phyloP scores from a whole-genome alignment of 2,888 invertebrate genomes.

The Eristalinus aeneus region DNA sequence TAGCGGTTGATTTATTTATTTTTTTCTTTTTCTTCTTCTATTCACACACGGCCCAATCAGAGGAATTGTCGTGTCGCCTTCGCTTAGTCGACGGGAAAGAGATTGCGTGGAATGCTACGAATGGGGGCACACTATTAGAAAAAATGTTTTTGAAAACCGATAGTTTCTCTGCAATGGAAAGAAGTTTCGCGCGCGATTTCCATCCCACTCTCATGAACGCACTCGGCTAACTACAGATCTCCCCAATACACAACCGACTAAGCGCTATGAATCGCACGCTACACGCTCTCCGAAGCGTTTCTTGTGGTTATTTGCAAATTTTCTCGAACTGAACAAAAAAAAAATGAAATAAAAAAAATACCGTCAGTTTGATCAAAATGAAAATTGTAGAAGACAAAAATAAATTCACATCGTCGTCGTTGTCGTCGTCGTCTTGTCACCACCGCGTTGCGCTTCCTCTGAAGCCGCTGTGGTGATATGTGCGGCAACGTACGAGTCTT shows the following conservation, averaged over 20 bases:
- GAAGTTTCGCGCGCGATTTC: constrained; percentile 56
- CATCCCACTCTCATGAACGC: constrained; percentile 64
- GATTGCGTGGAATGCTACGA: neutral
- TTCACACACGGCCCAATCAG: neutral
- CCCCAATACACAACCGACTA: constrained; percentile 25
- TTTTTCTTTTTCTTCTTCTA: neutral
- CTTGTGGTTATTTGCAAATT: constrained; percentile 61
- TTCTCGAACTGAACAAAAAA: constrained; percentile 45
- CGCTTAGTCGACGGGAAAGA: neutral
- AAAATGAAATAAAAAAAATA: neutral
- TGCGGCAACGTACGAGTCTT: neutral
- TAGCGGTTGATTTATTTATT: constrained; percentile 32
- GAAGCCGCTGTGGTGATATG: neutral
- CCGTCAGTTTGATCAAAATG: constrained; percentile 50
- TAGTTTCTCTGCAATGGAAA: constrained; percentile 25
- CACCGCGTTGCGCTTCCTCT: constrained; percentile 12
- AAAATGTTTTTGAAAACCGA: neutral
- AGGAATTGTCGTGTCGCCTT: neutral
- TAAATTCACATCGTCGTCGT: no score
- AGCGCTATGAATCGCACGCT: constrained; percentile 48
- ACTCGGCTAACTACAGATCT: constrained; percentile 57
- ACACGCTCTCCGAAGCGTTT: constrained; percentile 50
- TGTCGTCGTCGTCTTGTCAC: constrained; percentile 35
- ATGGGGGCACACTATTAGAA: neutral
- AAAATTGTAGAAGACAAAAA: constrained; percentile 67